Conservation (phyloP, 2,888 invertebrate genomes). For the Drosophila quasianomalipes region DNA sequence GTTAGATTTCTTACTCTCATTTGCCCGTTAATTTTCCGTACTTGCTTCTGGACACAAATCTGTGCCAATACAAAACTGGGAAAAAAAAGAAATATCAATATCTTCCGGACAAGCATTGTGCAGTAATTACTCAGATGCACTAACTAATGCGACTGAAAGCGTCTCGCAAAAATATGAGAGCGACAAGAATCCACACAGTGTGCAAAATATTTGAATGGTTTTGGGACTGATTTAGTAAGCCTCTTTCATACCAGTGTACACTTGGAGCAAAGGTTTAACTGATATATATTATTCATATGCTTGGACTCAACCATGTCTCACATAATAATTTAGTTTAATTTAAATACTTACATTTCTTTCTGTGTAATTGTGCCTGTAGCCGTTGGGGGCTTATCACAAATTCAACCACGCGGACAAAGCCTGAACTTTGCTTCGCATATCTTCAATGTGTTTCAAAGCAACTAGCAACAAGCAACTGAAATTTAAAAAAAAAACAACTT, state of each 20-base stretch:
- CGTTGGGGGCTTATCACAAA: slow-evolving; percentile 33
- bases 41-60: background rate
- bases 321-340: background rate
- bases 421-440: slow-evolving; percentile 37
- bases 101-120: slow-evolving; percentile 39
- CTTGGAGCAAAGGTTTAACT: slow-evolving; percentile 1
- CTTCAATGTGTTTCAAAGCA: slow-evolving; percentile 6
- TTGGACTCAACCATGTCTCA: background rate
- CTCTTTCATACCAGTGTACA: slow-evolving; percentile 14
- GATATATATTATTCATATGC: too few relatives aligned
- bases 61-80: slow-evolving; percentile 21
- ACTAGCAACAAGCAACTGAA: background rate
- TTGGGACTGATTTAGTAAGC: background rate
- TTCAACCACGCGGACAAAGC: slow-evolving; percentile 26
- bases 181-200: background rate
- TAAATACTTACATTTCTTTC: background rate
- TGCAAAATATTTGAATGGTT: slow-evolving; percentile 2
- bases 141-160: slow-evolving; percentile 39
- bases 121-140: slow-evolving; percentile 4
- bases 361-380: slow-evolving; percentile 9
- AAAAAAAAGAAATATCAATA: slow-evolving; percentile 42
- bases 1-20: background rate
- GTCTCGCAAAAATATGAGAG: slow-evolving; percentile 11
- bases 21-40: fast-evolving
- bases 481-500: background rate